These are phyloP conservation scores for Papilio xuthus DNA, from an alignment of 1,140 invertebrate genomes.

Conservation along the genomic window DNA sequence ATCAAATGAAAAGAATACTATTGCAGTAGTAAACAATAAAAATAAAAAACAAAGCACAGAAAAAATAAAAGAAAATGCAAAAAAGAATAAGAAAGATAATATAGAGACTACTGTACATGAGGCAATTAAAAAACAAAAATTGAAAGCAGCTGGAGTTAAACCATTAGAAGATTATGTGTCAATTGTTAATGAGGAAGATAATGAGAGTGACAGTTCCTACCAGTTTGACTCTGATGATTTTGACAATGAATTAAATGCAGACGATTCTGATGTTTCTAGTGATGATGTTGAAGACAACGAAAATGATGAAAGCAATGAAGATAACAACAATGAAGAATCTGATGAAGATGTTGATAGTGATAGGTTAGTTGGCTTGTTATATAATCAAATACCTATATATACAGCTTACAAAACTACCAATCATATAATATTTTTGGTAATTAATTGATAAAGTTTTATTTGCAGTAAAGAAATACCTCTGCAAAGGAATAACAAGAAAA, in stretches of 20 bases:
- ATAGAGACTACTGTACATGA: background rate
- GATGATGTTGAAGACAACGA: slow-evolving; percentile 43
- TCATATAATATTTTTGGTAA: too few relatives aligned
- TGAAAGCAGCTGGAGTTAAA: slow-evolving; percentile 53
- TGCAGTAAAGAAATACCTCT: background rate
- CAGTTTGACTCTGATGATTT: slow-evolving; percentile 72
- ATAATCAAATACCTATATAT: background rate
- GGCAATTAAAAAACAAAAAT: slow-evolving; percentile 43
- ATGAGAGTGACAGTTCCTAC: slow-evolving; percentile 58
- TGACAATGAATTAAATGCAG: slow-evolving; percentile 58
- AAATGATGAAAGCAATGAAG: slow-evolving; percentile 24
- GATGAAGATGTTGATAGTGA: slow-evolving; percentile 42
- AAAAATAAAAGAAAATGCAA: background rate
- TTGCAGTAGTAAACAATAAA: background rate
- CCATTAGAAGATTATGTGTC: slow-evolving; percentile 58
- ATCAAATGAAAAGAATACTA: background rate
- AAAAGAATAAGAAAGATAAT: background rate
- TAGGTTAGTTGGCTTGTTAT: background rate
- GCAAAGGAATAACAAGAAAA: slow-evolving; percentile 31
- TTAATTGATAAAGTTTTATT: slow-evolving; percentile 16
- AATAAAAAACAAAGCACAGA: background rate
- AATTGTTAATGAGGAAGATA: slow-evolving; percentile 48
- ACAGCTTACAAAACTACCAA: too few relatives aligned
- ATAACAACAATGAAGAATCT: slow-evolving; percentile 34
- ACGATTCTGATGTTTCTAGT: slow-evolving; percentile 46